phyloP scores from a whole-genome alignment of 2,113 vertebrate species.

The Myiopsitta monachus region DNA sequence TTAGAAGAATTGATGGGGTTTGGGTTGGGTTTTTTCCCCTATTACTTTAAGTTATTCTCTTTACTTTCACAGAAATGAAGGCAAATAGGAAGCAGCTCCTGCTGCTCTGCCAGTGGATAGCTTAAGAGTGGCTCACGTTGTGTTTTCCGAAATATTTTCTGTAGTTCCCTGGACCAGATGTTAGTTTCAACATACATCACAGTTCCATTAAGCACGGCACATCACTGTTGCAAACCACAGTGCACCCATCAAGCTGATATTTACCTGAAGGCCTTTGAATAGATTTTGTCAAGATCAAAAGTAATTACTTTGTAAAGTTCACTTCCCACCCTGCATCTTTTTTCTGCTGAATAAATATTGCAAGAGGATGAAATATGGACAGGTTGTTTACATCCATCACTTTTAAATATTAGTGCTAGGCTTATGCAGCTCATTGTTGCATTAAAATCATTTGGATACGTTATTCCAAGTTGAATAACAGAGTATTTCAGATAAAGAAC shows the following conservation, averaged over 20 bases:
- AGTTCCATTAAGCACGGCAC: constrained; percentile 8
- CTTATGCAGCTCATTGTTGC: constrained; percentile 36
- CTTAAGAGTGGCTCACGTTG: not conserved
- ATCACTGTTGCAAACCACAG: not conserved
- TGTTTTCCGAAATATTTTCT: not conserved
- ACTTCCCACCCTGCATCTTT: constrained; percentile 51
- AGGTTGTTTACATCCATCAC: constrained; percentile 60
- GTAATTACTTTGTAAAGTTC: constrained; percentile 78
- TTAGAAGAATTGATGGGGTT: not conserved
- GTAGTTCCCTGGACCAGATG: not conserved
- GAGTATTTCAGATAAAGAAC: constrained; percentile 50
- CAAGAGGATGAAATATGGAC: constrained; percentile 54
- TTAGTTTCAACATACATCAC: not conserved
- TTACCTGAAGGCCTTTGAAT: constrained; percentile 68
- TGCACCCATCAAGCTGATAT: constrained; percentile 12
- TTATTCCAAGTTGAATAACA: constrained; percentile 42
- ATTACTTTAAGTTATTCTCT: not conserved
- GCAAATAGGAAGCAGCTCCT: not conserved
- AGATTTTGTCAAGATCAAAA: constrained; percentile 69
- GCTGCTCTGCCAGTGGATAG: constrained; percentile 7
- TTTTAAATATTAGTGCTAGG: constrained; percentile 63
- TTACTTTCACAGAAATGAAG: not conserved
- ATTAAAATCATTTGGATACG: constrained; percentile 42
- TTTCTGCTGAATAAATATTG: constrained; percentile 73
- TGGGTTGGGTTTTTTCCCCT: not conserved